Conservation (phyloP, 2,888 invertebrate species). For the Rotaria magnacalcarata region DNA sequence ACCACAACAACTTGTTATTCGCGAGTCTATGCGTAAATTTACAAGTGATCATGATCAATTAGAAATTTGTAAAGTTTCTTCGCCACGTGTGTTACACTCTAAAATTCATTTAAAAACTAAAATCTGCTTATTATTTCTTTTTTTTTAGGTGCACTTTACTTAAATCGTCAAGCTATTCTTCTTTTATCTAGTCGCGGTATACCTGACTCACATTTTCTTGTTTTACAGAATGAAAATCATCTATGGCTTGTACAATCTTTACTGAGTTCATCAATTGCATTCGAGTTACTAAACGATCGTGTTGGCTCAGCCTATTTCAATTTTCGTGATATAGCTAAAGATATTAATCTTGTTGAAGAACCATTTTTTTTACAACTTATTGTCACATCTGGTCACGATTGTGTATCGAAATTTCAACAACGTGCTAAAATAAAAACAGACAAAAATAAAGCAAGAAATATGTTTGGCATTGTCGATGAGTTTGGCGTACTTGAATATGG, state of each 20-base stretch:
- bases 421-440: neutral
- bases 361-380: conserved; percentile 14
- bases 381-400: neutral
- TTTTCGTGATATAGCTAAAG: neutral
- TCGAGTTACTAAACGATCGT: conserved; percentile 17
- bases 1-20: neutral
- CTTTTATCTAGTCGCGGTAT: neutral
- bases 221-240: conserved; percentile 37
- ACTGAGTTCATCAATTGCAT: conserved; percentile 4
- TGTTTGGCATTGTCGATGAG: conserved; percentile 34
- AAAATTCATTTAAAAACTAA: neutral
- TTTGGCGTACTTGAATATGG: conserved; percentile 28
- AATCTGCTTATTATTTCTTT: neutral
- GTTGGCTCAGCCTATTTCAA: neutral
- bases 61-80: conserved; percentile 30
- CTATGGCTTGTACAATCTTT: conserved; percentile 9
- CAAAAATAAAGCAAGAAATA: conserved; percentile 34
- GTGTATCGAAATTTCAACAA: conserved; percentile 3
- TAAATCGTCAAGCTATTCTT: conserved; percentile 30
- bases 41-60: conserved; percentile 26
- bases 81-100: neutral
- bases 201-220: conserved; percentile 9
- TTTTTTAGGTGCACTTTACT: neutral
- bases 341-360: conserved; percentile 9
- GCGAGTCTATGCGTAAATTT: conserved; percentile 7